Evolutionary conservation across 2,888 invertebrate genomes (phyloP), one percentile per base, ranked within the genome.

Genomic region (Acheta domesticus): DNA sequence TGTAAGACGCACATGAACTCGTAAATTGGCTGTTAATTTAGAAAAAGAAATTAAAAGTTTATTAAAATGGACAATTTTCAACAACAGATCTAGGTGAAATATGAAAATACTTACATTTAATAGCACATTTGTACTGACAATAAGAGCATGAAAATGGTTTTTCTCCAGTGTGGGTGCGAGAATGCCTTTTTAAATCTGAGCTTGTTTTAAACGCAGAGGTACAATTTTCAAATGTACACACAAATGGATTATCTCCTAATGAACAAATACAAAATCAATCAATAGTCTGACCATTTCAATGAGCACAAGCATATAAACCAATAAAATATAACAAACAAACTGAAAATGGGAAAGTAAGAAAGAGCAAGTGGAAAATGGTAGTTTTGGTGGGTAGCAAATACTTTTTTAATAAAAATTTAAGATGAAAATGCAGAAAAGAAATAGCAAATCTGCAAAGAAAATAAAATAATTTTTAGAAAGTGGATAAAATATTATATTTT

Each of bases 101-200:
- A 11, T 16, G 5, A 20, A 77, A 21, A 78, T 80, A 81, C 81
- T 84, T 83, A 80, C 83, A 84, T 80, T 86, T 86, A 48, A 87
- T 85, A 20, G 87, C 83, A 82, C 86, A 86, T 75, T 83, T 83
- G 81, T 86, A 86, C 75, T 82, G 80, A 83, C 87, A 87, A 19
- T 83, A 81, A 5, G 83, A 82, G 83, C 87, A 87, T 14, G 82
- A 79, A 83, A 83, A 87, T 12, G 87, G 87, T 78, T 86, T 86
- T 50, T 82, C 82, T 20, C 82, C 82, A 50, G 82, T 81, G 49
- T 84, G 83, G 4, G 86, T 83, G 11, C 87, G 81, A 77, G 84
- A 83, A 81, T 89, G 89, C 11, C 88, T 84, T 79, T 86, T 87
- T 23, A 88, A 84, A 82, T 88, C 88, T 4, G 88, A 87, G 80